Evolutionary conservation across 2,797 vertebrate species (phyloP), one percentile per base, ranked within the genome.

Genomic region (Coranthus polyacanthus): DNA sequence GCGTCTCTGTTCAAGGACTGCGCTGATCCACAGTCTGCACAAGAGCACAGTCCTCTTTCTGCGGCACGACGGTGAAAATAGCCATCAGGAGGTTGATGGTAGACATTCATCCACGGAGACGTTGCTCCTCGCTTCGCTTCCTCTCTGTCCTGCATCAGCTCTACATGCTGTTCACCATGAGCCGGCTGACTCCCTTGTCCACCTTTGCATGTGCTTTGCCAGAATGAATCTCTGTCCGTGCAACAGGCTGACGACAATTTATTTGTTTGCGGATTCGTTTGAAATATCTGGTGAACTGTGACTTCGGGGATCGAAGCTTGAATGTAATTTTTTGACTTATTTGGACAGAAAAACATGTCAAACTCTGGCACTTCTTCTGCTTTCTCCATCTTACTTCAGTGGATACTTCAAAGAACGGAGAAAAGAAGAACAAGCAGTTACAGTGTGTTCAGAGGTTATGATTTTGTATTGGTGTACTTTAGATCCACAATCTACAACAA

Each of bases 1-100:
- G 79, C 86, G 69, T 93, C 88, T 80, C 66, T 84, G 0, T 87
- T 91, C 5, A 81, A 78, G 57, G 86, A 60, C 17, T 91, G 87
- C 21, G 44, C 13, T 18, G 58, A 22, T 37, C n/a, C 66, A 71
- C n/a, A 64, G 8, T 44, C 12, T 59, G 68, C 67, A 12, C 22
- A 57, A 7, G 29, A 37, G 38, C 59, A 21, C 4, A n/a, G 20
- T 52, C 12, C 26, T 60, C 42, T 21, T 24, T 47, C 39, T 49
- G 51, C 47, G 39, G 37, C 56, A 17, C 46, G 39, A 39, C 3
- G 32, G 16, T 3, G 4, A n/a, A 3, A n/a, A 10, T 16, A 41
- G 37, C 20, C 22, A 7, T 34, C 46, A 3, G 45, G 36, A 26
- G 7, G 47, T 0, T 11, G 22, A 55, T 34, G 63, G 26, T 63